Evolutionary conservation across 2,113 vertebrate genomes (phyloP).

Genomic region (Loxodonta africana): DNA sequence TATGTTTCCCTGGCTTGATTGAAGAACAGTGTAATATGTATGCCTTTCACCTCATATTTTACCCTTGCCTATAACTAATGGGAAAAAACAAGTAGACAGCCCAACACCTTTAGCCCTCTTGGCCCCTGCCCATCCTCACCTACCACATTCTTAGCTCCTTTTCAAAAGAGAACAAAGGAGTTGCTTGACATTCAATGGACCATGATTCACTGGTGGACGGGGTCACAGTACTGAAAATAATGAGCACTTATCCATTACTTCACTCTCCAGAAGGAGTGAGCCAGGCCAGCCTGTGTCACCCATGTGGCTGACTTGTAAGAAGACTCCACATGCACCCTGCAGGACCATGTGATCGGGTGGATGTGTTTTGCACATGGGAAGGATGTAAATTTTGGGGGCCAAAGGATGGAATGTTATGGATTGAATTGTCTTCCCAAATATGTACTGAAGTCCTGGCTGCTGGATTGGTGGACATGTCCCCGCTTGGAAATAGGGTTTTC

Average conservation of each 20-base stretch:
- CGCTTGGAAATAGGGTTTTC: background rate
- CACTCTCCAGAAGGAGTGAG: background rate
- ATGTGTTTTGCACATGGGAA: background rate
- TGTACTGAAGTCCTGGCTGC: background rate
- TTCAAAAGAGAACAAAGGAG: background rate
- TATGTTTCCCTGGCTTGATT: background rate
- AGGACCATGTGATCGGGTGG: background rate
- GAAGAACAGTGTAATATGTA: no score
- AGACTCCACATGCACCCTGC: fast-evolving
- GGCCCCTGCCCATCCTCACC: background rate
- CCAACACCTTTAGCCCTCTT: background rate
- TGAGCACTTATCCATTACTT: background rate
- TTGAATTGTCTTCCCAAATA: background rate
- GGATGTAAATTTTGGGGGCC: background rate
- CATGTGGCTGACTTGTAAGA: background rate
- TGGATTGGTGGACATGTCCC: background rate
- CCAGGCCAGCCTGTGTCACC: background rate
- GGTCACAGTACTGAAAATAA: background rate
- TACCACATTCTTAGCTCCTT: background rate
- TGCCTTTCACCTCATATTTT: background rate
- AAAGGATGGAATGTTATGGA: background rate
- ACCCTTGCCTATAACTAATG: background rate
- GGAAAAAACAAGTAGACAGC: background rate
- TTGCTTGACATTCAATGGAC: background rate
- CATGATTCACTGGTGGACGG: background rate